Evolutionary conservation across 2,797 vertebrate genomes (phyloP).

Genomic region (Melanotaenia maccullochi): DNA sequence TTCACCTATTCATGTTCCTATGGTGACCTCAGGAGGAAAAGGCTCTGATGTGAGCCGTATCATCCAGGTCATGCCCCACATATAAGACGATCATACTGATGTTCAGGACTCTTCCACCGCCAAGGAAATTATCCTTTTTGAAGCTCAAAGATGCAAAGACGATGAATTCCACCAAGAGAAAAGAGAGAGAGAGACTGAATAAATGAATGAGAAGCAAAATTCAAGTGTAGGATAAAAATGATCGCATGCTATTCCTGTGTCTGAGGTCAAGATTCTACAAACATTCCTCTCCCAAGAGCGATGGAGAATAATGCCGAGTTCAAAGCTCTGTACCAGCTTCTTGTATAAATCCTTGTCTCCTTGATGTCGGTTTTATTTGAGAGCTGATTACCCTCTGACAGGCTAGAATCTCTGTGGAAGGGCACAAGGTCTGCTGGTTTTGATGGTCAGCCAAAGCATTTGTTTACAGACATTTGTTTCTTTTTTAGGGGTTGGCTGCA

Average conservation of each 20-base stretch:
- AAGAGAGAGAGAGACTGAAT: conserved; percentile 54
- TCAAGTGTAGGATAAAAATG: conserved; percentile 73
- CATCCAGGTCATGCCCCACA: conserved; percentile 46
- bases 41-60: conserved; percentile 31
- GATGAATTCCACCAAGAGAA: conserved; percentile 60
- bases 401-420: conserved; percentile 77
- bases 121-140: conserved; percentile 51
- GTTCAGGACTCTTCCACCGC: conserved; percentile 39
- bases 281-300: conserved; percentile 71
- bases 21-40: conserved; percentile 32
- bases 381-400: conserved; percentile 84
- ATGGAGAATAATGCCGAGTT: conserved; percentile 75
- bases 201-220: conserved; percentile 80
- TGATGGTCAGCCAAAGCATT: conserved; percentile 83
- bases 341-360: conserved; percentile 75
- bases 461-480: conserved; percentile 75
- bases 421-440: conserved; percentile 75
- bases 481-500: conserved; percentile 70
- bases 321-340: conserved; percentile 70
- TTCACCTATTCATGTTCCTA: conserved; percentile 12
- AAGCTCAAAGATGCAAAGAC: conserved; percentile 59
- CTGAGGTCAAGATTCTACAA: conserved; percentile 79
- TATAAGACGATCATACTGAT: conserved; percentile 37
- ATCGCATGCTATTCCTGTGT: conserved; percentile 79
- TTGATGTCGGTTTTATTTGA: conserved; percentile 83